Percentiles rank a stretch among this genome's conserved stretches.
Evolutionary conservation across 2,888 invertebrate species (phyloP).

Genomic region (Stratiomys singularior): DNA sequence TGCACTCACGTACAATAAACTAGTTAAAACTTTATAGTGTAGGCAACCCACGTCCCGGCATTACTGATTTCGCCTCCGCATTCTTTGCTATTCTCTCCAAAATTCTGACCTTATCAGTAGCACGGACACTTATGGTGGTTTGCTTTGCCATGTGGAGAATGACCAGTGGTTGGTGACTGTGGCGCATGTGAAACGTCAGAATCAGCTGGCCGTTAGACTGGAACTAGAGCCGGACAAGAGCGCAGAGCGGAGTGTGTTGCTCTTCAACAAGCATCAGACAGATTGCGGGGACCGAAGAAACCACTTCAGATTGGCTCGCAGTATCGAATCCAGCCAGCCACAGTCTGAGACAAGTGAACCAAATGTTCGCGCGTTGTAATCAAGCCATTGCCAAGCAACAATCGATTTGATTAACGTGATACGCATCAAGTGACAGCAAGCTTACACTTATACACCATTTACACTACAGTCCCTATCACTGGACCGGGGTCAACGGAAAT

Average conservation of each 20-base stretch:
- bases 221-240: background rate
- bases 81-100: background rate
- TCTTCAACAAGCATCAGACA: background rate
- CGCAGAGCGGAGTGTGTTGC: background rate
- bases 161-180: background rate
- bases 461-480: background rate
- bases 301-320: background rate
- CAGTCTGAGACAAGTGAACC: background rate
- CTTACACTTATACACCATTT: background rate
- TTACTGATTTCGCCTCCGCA: background rate
- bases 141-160: too few relatives aligned
- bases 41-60: too few relatives aligned
- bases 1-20: too few relatives aligned
- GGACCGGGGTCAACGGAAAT: constrained; percentile 17
- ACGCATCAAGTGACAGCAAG: background rate
- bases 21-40: too few relatives aligned
- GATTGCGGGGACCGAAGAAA: background rate
- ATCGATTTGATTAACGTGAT: constrained; percentile 13
- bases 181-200: constrained; percentile 14
- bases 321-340: background rate
- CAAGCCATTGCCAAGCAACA: background rate
- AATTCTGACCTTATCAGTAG: background rate
- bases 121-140: too few relatives aligned
- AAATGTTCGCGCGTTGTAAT: background rate
- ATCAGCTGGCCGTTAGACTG: constrained; percentile 5